Base-by-base conservation (phyloP, 1,140 invertebrate genomes). In the Leucophenga varia region DNA sequence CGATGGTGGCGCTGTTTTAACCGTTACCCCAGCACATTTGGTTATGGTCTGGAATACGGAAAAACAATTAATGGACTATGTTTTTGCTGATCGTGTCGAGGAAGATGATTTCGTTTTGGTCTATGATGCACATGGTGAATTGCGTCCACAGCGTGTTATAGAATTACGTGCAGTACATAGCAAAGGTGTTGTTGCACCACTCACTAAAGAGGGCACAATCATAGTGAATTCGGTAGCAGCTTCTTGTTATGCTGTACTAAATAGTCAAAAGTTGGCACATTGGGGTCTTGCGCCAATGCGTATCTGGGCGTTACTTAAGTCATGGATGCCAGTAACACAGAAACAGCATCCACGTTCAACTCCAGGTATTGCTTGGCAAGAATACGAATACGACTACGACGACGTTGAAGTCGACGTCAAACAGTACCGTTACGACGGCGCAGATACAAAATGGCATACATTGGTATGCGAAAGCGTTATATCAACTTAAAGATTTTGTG, bases 161-260 rank as follows among this genome's bases (percentile, higher is more conserved):
- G 69, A 76, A 1, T 78, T 88, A 1, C 77, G 78, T 16, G 72
- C 81, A 12, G 77, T 84, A 8, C 70, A 80, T 1, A 77, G 79
- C 14, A 76, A 76, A 21, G 96, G 95, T 7, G 86, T 95, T 2
- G 95, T 83, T 64, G 95, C 95, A 1, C 96, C 96, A 0, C 78
- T 98, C 10, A 99, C 96, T 0, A 74, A 74, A 13, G 82, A 72
- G 8, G 96, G 96, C 1, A 97, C 88, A 18, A 77, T 98, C 9
- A 80, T 98, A 18, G 91, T 98, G 1, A 87, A 98, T 73, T 88
- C 88, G 49, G 86, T 96, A 3, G 81, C 94, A 1, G 90, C 91
- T 2, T 97, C 95, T 0, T 98, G 95, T 74, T 99, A 98, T 77
- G 95, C 95, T 1, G 78, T 93, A 8, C 81, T 98, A 12, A 81